phyloP scores from a whole-genome alignment of 2,113 vertebrate species.

The Ahaetulla prasina region DNA sequence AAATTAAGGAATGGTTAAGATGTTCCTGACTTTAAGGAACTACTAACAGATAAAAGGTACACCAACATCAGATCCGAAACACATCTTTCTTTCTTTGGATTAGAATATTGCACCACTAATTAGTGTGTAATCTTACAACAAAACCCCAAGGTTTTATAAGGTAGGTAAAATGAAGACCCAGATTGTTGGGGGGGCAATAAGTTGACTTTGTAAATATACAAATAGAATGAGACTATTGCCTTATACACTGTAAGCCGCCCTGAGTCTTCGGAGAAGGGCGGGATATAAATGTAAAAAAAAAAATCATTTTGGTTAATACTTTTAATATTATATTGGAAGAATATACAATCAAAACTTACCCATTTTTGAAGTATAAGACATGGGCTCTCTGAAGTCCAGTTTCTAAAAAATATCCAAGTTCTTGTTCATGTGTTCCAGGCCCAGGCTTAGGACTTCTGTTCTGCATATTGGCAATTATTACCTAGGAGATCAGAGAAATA shows the following conservation, averaged over 20 bases:
- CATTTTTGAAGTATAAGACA: constrained; percentile 98
- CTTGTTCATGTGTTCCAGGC: constrained; percentile 88
- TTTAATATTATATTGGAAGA: not conserved
- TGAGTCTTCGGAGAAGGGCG: too few relatives aligned
- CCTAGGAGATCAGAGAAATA: constrained; percentile 60
- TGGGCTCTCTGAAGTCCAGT: constrained; percentile 97
- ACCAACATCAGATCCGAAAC: not conserved
- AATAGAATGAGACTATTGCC: too few relatives aligned
- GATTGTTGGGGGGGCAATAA: too few relatives aligned
- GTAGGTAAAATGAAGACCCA: too few relatives aligned
- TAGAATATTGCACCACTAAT: not conserved
- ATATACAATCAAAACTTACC: constrained; percentile 71
- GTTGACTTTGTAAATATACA: too few relatives aligned
- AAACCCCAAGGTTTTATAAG: not conserved
- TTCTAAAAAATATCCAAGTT: constrained; percentile 97
- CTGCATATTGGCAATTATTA: constrained; percentile 87
- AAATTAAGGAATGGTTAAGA: not conserved
- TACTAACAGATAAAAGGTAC: not conserved
- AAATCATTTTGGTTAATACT: not conserved
- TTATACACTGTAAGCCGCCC: too few relatives aligned
- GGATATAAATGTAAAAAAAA: too few relatives aligned
- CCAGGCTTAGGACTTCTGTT: constrained; percentile 97
- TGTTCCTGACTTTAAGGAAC: not conserved
- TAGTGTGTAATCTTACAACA: not conserved
- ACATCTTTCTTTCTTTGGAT: not conserved